Conservation (phyloP, 2,888 invertebrate genomes). For the Yponomeuta malinellus region DNA sequence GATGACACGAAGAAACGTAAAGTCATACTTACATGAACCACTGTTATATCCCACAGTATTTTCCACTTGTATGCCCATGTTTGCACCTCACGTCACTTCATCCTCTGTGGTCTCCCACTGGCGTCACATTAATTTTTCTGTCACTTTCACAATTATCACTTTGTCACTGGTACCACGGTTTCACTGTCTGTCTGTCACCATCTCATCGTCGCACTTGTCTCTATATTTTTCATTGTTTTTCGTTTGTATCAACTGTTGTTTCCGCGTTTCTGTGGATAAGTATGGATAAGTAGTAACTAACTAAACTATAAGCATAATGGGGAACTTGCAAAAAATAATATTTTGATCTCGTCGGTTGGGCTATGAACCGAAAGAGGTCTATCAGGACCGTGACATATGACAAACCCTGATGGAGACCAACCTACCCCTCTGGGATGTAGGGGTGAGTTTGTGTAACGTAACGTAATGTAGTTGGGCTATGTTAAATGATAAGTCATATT, state of each 20-base stretch:
- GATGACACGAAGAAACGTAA: too few species aligned
- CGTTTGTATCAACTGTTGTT: background rate
- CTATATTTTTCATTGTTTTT: background rate
- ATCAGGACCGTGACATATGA: too few species aligned
- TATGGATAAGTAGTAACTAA: too few species aligned
- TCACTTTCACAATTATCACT: background rate
- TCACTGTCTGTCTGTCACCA: background rate
- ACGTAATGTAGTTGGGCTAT: too few species aligned
- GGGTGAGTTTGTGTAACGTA: too few species aligned
- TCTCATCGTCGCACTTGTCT: background rate
- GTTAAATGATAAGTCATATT: too few species aligned
- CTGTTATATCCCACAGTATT: conserved; percentile 61
- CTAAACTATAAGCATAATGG: too few species aligned
- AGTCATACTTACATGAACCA: conserved; percentile 61
- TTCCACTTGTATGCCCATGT: conserved; percentile 70
- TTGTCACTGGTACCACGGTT: conserved; percentile 7
- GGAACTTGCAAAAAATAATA: too few species aligned
- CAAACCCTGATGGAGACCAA: too few species aligned
- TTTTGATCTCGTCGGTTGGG: too few species aligned
- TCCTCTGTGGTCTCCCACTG: background rate
- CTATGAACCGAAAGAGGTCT: too few species aligned
- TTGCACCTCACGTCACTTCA: conserved; percentile 24
- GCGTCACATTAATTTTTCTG: background rate
- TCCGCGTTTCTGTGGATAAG: background rate
- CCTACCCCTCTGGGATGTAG: too few species aligned